Percentiles rank a stretch among this genome's conserved stretches.
These are phyloP conservation scores for Pissodes strobi DNA, from an alignment of 1,140 invertebrate species.

Conservation along the genomic window DNA sequence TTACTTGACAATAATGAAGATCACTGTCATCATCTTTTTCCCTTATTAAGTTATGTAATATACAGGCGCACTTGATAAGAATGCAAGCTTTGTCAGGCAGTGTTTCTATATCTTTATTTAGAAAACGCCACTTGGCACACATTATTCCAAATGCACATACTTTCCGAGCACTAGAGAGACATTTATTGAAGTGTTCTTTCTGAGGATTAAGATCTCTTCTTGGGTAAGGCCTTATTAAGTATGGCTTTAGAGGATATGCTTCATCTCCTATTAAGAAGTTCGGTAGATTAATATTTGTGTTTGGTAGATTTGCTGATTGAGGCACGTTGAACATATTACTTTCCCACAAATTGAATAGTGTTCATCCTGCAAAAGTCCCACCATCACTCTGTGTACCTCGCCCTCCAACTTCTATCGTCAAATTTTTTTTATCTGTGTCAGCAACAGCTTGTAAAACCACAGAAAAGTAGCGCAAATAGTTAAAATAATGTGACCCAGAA, in stretches of 20 bases:
- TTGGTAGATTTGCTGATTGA: not conserved
- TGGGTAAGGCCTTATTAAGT: constrained; percentile 57
- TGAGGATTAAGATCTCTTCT: constrained; percentile 42
- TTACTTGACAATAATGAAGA: too few relatives aligned
- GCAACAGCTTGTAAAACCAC: constrained; percentile 29
- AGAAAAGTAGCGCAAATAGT: constrained; percentile 21
- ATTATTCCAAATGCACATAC: constrained; percentile 51
- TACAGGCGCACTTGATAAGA: constrained; percentile 46
- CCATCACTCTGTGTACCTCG: constrained; percentile 29
- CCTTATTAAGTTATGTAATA: constrained; percentile 40
- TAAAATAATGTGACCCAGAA: constrained; percentile 21
- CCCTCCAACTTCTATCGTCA: constrained; percentile 28
- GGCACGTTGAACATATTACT: constrained; percentile 9
- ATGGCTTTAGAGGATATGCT: constrained; percentile 55
- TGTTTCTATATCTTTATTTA: constrained; percentile 47
- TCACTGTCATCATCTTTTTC: too few relatives aligned
- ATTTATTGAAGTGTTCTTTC: constrained; percentile 58
- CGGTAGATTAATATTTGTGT: constrained; percentile 8
- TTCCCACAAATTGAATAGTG: constrained; percentile 19
- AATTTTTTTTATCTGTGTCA: constrained; percentile 14
- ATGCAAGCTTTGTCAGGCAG: constrained; percentile 39
- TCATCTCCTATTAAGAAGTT: constrained; percentile 53
- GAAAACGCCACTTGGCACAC: constrained; percentile 54
- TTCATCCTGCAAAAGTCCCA: constrained; percentile 20
- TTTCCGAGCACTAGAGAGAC: constrained; percentile 41